Conservation (phyloP, 2,797 vertebrate species). For the Australoheros facetus region DNA sequence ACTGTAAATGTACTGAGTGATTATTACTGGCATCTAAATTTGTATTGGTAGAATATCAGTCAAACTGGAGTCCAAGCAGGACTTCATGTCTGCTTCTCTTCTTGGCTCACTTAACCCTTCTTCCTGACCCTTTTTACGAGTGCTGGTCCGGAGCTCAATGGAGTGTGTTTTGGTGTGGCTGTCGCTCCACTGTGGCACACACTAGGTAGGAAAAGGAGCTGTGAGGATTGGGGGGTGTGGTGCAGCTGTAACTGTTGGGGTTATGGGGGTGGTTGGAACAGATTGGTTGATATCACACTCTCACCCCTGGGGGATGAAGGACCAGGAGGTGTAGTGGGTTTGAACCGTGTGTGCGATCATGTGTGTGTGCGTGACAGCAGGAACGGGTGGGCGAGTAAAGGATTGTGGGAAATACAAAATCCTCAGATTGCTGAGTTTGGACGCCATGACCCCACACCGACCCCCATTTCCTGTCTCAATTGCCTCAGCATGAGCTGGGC, state of each 20-base stretch:
- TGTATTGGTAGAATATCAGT: constrained; percentile 7
- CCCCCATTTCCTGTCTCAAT: constrained; percentile 79
- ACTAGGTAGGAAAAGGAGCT: constrained; percentile 23
- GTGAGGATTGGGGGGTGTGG: constrained; percentile 29
- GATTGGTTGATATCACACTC: constrained; percentile 75
- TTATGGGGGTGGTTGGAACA: constrained; percentile 58
- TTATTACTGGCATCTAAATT: constrained; percentile 7
- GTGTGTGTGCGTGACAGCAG: constrained; percentile 33
- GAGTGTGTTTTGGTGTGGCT: constrained; percentile 24
- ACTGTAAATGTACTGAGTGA: constrained; percentile 6
- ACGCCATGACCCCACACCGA: constrained; percentile 63
- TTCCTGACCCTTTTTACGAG: constrained; percentile 31
- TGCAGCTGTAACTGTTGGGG: constrained; percentile 46
- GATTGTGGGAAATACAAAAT: constrained; percentile 68
- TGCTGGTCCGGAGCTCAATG: constrained; percentile 22
- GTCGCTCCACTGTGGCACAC: constrained; percentile 21
- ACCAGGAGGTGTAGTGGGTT: constrained; percentile 27
- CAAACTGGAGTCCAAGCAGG: background rate
- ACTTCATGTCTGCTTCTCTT: constrained; percentile 23
- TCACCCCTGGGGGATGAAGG: constrained; percentile 57
- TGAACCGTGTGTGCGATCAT: background rate
- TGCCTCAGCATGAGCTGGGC: constrained; percentile 70
- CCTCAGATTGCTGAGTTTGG: constrained; percentile 66
- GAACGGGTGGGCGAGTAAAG: constrained; percentile 34
- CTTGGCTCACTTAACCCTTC: constrained; percentile 56